These are phyloP conservation scores for Bruchidius siliquastri DNA, from an alignment of 2,888 invertebrate species.

Conservation along the genomic window DNA sequence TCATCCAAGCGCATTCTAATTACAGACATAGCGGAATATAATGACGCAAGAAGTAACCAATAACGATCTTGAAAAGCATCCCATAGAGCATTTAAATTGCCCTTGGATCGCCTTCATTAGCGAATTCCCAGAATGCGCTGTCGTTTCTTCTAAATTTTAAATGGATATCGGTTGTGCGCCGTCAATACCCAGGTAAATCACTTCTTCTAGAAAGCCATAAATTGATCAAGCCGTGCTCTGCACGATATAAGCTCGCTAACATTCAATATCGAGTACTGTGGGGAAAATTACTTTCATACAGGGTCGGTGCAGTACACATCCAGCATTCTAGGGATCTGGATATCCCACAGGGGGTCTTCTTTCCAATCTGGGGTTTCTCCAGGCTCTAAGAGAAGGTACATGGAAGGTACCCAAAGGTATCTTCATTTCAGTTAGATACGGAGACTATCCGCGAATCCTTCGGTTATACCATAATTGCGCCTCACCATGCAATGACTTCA, in stretches of 20 bases:
- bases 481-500: no score
- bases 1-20: background rate
- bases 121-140: background rate
- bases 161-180: background rate
- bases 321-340: background rate
- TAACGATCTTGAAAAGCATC: background rate
- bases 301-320: background rate
- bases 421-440: no score
- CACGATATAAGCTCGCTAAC: background rate
- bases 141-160: background rate
- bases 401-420: no score
- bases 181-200: background rate
- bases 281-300: background rate
- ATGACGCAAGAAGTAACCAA: background rate
- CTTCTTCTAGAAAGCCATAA: background rate
- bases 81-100: background rate
- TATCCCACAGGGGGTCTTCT: no score
- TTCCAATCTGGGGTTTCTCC: no score
- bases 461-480: no score
- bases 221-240: background rate
- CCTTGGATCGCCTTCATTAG: background rate
- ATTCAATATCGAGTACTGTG: background rate
- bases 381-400: no score
- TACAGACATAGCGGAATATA: background rate
- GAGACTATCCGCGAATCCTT: no score